A percentile compares a stretch with the other conserved stretches of the same genome.
These are phyloP conservation scores for Calliphora vicina DNA, from an alignment of 1,140 invertebrate genomes.

Conservation along the genomic window DNA sequence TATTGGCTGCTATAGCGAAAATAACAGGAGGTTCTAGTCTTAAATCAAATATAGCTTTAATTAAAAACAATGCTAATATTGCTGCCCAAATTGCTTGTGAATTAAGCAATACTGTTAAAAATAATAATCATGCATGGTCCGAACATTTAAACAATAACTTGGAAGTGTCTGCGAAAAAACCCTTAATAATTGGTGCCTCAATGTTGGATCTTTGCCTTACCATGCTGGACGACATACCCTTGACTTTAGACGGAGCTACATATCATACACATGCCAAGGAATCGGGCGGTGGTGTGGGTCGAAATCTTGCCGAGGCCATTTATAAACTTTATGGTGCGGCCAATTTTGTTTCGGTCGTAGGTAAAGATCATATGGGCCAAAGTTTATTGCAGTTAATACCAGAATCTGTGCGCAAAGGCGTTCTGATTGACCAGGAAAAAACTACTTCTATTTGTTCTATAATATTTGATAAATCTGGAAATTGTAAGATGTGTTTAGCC, in stretches of 20 bases:
- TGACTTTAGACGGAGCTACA: constrained; percentile 81
- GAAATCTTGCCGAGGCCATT: constrained; percentile 90
- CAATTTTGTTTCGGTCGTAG: constrained; percentile 82
- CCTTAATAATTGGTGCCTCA: constrained; percentile 55
- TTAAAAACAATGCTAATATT: constrained; percentile 90
- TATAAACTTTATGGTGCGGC: constrained; percentile 73
- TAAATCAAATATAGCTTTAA: constrained; percentile 85
- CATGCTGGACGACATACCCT: constrained; percentile 48
- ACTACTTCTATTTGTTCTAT: constrained; percentile 78
- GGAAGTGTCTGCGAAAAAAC: neutral
- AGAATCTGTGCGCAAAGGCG: constrained; percentile 50
- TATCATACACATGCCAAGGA: constrained; percentile 71
- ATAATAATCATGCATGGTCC: neutral
- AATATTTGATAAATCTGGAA: constrained; percentile 75
- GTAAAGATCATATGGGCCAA: constrained; percentile 71
- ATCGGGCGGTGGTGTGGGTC: constrained; percentile 84
- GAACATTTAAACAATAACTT: neutral
- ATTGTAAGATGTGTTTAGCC: constrained; percentile 80
- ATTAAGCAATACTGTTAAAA: neutral
- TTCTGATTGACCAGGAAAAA: constrained; percentile 60
- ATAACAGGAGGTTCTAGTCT: constrained; percentile 84
- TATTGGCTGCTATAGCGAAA: constrained; percentile 79
- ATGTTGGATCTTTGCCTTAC: constrained; percentile 55
- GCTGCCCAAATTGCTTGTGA: constrained; percentile 80
- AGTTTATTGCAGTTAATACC: constrained; percentile 63